Base-by-base conservation (phyloP, 1,140 invertebrate genomes). In the Drosophila tsacasi region DNA sequence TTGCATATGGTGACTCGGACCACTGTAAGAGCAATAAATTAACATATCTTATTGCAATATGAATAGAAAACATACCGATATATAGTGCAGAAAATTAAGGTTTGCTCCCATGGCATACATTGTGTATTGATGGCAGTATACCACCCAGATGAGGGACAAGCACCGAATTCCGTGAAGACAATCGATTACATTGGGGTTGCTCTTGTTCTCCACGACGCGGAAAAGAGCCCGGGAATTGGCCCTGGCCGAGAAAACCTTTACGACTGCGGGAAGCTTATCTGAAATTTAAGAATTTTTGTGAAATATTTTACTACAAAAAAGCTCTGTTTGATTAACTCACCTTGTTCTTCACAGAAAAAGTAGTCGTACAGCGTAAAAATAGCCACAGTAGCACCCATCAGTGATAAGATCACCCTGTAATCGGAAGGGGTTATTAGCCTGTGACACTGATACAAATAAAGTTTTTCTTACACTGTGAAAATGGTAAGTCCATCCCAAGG, bases 131-230 rank as follows among this genome's bases (percentile, higher is more conserved):
- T 96, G 96, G 3, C 94, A 94, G 5, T 95, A 78, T 1, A 96
- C 93, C 4, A 96, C 94, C 96, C 96, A 96, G 1, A 94, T 79
- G 82, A 96, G 94, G 17, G 94, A 95, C n/a, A 96, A 59, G 4
- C 94, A 93, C 52, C 95, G 93, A 9, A 95, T 92, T 7, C 95
- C 95, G 73, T 94, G 93, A 10, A 95, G 58, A 63, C 94, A 94
- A 9, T 94, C 73, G 40, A 91, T 87, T 9, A 84, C 81, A 54
- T 89, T 89, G 2, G 74, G 78, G 35, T 83, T 83, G 12, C 37
- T 37, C 6, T 65, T 58, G 5, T 30, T 52, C 3, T 59, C 57
- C 0, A 75, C 52, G 2, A 76, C 27, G 0, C 69, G 84, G 30
- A 89, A 89, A 0, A 87, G 59, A 2, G 57, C 58, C 0, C 76